A percentile compares a stretch with the other conserved stretches of the same genome.
phyloP scores from a whole-genome alignment of 2,888 invertebrate species.

The Leptinotarsa haldemani region DNA sequence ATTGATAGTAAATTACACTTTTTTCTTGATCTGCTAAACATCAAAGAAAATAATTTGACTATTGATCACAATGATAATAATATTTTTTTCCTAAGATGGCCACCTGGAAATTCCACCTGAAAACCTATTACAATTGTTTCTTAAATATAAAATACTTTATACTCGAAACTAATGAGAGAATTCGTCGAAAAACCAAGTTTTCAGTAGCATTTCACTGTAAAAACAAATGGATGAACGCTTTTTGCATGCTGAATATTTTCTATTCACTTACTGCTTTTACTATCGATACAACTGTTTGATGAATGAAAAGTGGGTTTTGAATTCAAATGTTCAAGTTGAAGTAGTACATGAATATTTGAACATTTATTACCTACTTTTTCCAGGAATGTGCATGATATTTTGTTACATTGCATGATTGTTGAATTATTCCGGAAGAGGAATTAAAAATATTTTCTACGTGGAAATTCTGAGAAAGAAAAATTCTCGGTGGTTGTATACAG shows the following conservation, averaged over 20 bases:
- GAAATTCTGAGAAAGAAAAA: too few relatives aligned
- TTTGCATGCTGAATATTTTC: background rate
- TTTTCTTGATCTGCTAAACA: too few relatives aligned
- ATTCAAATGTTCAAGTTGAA: background rate
- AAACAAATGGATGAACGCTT: background rate
- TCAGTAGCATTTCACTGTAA: background rate
- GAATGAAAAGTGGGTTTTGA: background rate
- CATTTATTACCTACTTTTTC: background rate
- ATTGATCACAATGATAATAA: too few relatives aligned
- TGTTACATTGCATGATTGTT: background rate
- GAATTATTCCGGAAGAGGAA: background rate
- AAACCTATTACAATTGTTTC: too few relatives aligned
- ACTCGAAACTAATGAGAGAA: background rate
- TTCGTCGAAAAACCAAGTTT: background rate
- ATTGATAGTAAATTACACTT: too few relatives aligned
- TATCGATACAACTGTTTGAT: background rate
- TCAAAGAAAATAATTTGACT: too few relatives aligned
- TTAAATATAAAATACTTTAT: too few relatives aligned
- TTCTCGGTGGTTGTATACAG: too few relatives aligned
- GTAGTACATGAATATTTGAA: background rate
- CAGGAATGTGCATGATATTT: conserved; percentile 5
- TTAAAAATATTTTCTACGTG: background rate
- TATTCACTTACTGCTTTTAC: background rate
- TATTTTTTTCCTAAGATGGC: too few relatives aligned
- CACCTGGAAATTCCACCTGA: too few relatives aligned